Evolutionary conservation across 2,797 vertebrate species (phyloP), one percentile per base, ranked within the genome.

Genomic region (Helostoma temminkii): DNA sequence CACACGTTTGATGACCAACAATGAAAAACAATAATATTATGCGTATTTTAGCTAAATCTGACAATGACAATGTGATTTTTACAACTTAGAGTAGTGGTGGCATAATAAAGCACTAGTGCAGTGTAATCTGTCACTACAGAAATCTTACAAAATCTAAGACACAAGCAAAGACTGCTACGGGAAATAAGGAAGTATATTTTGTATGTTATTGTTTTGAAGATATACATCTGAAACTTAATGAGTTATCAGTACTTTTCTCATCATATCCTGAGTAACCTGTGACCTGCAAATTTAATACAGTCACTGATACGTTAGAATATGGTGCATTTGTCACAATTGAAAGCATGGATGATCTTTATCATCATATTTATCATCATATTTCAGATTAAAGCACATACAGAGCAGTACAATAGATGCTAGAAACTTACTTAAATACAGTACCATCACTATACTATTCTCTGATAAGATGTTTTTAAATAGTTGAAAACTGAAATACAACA

Each of bases 71-170:
- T 14, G 18, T 1, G 2, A 39, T 32, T 59, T 47, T 42, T 2
- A 63, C 11, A 10, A 14, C 19, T 9, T 56, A 26, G 18, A 58
- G 3, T 18, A 12, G 15, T 55, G 26, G 18, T 18, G 14, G 3
- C 34, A 39, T 3, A 39, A 18, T 18, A 6, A 16, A 39, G 4
- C 14, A 36, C 3, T 11, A 8, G 3, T 15, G 42, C 30, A 50
- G 37, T 32, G 14, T 22, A 10, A 28, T 55, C 22, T 0, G 3
- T 25, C 10, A 4, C 28, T 5, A 2, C 24, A 25, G 32, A 57
- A 59, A 30, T 22, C 28, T 47, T 24, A 16, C 36, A 59, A 49
- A 43, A 52, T 16, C 63, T 53, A 59, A 8, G 45, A 60, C 9
- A 34, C 2, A 52, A 37, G 1, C 18, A 24, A 62, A 60, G 26